Evolutionary conservation across 2,888 invertebrate genomes (phyloP), one percentile per base, ranked within the genome.

Genomic region (Drosophila infuscata): DNA sequence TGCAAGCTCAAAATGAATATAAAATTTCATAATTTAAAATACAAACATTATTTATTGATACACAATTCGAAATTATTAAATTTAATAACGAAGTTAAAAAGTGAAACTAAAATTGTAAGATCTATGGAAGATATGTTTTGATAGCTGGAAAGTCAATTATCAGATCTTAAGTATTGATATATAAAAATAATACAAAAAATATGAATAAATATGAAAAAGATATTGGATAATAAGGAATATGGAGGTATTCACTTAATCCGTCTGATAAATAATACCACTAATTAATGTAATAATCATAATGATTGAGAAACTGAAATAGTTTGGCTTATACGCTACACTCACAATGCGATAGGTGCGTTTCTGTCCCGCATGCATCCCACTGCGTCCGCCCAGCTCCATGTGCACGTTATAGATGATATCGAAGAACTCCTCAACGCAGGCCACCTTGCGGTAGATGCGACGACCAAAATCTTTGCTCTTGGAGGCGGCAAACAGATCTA

Each of bases 401-500:
- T 99, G 99, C 20, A 99, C 98, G 59, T 97, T 97, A 94, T 98
- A 98, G 91, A 99, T 99, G 79, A 99, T 99, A 92, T 98, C 97
- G 93, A 98, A 99, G 94, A 99, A 99, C 92, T 98, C 97, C 94
- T 99, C 99, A n/a, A 99, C 99, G 43, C 98, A 96, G 0, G 99
- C 98, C 54, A 99, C 99, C 92, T 98, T 97, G 91, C 98, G 96
- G 93, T 97, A 98, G 20, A 96, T 95, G 62, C 96, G 95, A 69
- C 96, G 96, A 76, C 96, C 96, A 85, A 96, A 95, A 89, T 96
- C 96, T 96, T 93, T 93, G 68, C 87, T 91, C 7, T 92, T 91
- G n/a, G 93, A 93, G 9, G 91, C 93, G 9, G 93, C 93, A 79
- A 91, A 93, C 11, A 93, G 82, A 70, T 93, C 93, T 3, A 92